Evolutionary conservation across 2,888 invertebrate genomes (phyloP), one percentile per base, ranked within the genome.

Genomic region (Agriotes lineatus): DNA sequence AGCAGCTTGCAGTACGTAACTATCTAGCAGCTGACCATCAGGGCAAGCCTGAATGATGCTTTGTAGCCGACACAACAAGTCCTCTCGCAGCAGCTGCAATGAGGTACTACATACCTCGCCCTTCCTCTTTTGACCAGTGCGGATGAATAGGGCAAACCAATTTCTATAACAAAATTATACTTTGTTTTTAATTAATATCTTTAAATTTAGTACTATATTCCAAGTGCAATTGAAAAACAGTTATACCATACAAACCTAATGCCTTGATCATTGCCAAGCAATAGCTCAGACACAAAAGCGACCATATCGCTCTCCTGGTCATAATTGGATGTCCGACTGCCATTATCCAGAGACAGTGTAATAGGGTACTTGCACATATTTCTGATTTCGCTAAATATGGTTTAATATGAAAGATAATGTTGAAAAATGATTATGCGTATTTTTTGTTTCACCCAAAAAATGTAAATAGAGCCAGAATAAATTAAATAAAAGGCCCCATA

Each of bases 141-240:
- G 90, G 52, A 97, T 90, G 80, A 96, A 97, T 79, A 94, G 89
- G 0, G 96, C 95, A 83, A 97, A 96, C 97, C 97, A 98, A 61
- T 92, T 93, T 77, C 97, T 79, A 35, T 14, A 56, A n/a, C n/a
- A 33, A 22, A n/a, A n/a, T n/a, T n/a, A n/a, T n/a, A n/a, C n/a
- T n/a, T n/a, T n/a, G n/a, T n/a, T n/a, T n/a, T n/a, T n/a, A n/a
- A n/a, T n/a, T n/a, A n/a, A n/a, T n/a, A n/a, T n/a, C n/a, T n/a
- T n/a, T n/a, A n/a, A n/a, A 14, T 14, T 7, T 44, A 9, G 33
- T 19, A 16, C 12, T 3, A 14, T 18, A 16, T 18, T 10, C 9
- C 1, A n/a, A 45, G 5, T 12, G 12, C n/a, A n/a, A n/a, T n/a
- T 10, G 14, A 1, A 0, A n/a, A 37, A n/a, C n/a, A n/a, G n/a